These are phyloP conservation scores for Machimus atricapillus DNA, from an alignment of 2,888 invertebrate species.

Conservation along the genomic window DNA sequence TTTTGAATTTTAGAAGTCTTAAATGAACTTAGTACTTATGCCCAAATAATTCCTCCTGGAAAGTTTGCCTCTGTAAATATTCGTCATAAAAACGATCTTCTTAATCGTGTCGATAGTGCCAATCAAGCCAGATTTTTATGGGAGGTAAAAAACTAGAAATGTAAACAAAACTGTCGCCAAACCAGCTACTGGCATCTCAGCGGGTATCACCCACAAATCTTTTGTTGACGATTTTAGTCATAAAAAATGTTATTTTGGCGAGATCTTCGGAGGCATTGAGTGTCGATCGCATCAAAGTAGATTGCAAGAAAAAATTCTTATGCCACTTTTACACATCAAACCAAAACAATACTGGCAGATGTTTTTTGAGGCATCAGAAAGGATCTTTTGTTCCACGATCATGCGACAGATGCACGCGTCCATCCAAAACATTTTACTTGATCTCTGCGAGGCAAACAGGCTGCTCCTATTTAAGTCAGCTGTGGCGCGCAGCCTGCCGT, in stretches of 20 bases:
- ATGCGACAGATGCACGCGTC: conserved; percentile 44
- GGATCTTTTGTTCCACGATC: conserved; percentile 28
- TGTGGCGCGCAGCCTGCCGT: background rate
- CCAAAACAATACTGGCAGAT: background rate
- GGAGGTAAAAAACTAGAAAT: background rate
- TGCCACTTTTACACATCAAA: background rate
- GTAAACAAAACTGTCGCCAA: background rate
- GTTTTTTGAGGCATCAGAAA: background rate
- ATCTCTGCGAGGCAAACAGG: background rate
- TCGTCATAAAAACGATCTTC: background rate
- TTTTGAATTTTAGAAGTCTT: no score
- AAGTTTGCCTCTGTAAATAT: no score
- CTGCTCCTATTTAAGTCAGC: background rate
- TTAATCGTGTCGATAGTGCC: background rate
- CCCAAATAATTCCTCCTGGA: no score
- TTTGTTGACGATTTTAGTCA: background rate
- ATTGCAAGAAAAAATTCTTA: background rate
- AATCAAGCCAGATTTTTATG: background rate
- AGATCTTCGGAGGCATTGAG: background rate
- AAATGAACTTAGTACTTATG: no score
- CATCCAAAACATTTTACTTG: background rate
- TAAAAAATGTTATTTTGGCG: background rate
- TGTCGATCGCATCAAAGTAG: background rate
- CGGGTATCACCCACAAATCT: background rate
- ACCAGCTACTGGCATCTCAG: background rate